Base-by-base conservation (phyloP, 2,888 invertebrate species). In the Melinaea marsaeus region DNA sequence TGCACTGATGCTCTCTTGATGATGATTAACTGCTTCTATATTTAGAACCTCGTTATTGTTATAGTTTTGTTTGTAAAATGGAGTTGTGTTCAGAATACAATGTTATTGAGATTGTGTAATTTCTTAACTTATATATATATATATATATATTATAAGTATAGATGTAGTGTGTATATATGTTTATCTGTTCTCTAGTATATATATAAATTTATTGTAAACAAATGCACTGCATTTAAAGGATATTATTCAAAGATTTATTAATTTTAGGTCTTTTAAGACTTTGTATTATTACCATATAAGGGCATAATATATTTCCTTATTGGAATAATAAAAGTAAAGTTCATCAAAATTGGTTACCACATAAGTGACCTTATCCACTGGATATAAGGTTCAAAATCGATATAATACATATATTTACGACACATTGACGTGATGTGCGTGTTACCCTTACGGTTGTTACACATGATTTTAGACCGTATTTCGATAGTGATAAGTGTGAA, bases 21-120 rank as follows among this genome's bases (percentile, higher is more conserved):
- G 73, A 73, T 74, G 74, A 74, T 71, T 71, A 69, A 74, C 70
- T 70, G 58, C 62, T 55, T 58, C 58, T 63, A 57, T 68, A 66
- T 66, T 69, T 66, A 62, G 63, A 65, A 66, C 58, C 65, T 67
- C 63, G 62, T 65, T 65, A 64, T 59, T 63, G 55, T 58, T 57
- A 54, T 61, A 55, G 58, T 58, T 47, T 62, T 62, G 61, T 58
- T 65, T 59, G 48, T 59, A 37, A 48, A 55, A 45, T 6, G 58
- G 47, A 45, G 51, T 61, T 55, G 48, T 58, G 58, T 64, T 42
- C 55, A 47, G 55, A 64, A 64, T 42, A 42, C 42, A 42, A 9
- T 42, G 42, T 42, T 9, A 42, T 42, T 42, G 42, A 42, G 42
- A 9, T 42, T 42, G 42, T 42, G 22, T 22, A 22, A 22, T 22